A percentile compares a stretch with the other conserved stretches of the same genome.
Conservation (phyloP, 2,888 invertebrate genomes). For the Leucoma salicis region DNA sequence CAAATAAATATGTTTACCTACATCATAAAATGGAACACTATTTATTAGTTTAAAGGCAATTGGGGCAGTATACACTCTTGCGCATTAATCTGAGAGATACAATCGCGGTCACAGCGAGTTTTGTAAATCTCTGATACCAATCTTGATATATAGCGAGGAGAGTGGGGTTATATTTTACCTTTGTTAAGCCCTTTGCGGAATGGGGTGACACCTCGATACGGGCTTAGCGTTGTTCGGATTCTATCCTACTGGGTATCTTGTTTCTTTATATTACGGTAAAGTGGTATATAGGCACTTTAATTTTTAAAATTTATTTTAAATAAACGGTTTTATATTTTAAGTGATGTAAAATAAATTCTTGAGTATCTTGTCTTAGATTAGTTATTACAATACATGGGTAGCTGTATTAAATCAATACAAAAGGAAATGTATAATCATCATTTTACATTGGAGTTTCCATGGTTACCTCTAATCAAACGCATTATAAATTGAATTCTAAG, state of each 20-base stretch:
- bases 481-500: no score
- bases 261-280: constrained; percentile 21
- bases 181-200: constrained; percentile 39
- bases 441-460: no score
- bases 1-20: no score
- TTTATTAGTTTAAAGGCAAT: constrained; percentile 53
- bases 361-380: no score
- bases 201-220: constrained; percentile 42
- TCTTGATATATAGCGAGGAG: constrained; percentile 60
- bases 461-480: no score
- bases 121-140: constrained; percentile 73
- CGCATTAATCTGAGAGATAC: constrained; percentile 76
- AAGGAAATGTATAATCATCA: no score
- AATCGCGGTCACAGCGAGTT: constrained; percentile 58
- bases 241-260: constrained; percentile 30
- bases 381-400: no score
- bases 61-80: constrained; percentile 49
- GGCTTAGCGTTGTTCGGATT: constrained; percentile 40
- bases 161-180: constrained; percentile 41
- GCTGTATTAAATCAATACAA: no score
- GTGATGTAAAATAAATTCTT: no score
- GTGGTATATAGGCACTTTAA: constrained; percentile 11
- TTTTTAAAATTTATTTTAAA: constrained; percentile 2
- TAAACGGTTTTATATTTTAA: not conserved
- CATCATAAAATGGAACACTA: no score